Evolutionary conservation across 2,888 invertebrate genomes (phyloP).

Genomic region (Hoplodrina blanda): DNA sequence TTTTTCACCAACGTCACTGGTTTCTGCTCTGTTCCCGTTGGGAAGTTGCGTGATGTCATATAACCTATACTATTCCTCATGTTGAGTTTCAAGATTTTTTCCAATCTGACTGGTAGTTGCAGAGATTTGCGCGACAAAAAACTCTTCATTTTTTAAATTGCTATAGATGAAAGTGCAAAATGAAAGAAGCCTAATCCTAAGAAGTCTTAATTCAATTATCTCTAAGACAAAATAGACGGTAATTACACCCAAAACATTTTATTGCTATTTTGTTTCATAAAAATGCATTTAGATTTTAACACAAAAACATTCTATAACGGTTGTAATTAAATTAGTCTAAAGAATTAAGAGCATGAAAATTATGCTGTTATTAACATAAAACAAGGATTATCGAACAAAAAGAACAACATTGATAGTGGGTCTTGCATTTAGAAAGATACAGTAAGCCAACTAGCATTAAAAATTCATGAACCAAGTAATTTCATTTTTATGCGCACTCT

Average conservation of each 20-base stretch:
- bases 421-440: constrained; percentile 1
- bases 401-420: neutral
- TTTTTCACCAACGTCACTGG: no score
- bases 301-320: constrained; percentile 14
- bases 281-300: constrained; percentile 9
- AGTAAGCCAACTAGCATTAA: constrained; percentile 15
- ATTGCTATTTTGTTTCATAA: neutral
- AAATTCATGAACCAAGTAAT: constrained; percentile 22
- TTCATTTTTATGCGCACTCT: constrained; percentile 12
- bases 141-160: no score
- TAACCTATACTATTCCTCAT: no score
- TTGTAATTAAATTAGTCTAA: constrained; percentile 16
- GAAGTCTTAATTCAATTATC: no score
- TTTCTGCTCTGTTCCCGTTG: no score
- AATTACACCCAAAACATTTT: neutral
- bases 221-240: no score
- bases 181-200: no score
- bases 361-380: neutral
- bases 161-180: no score
- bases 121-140: no score
- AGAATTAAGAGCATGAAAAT: constrained; percentile 8
- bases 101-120: no score
- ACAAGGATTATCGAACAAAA: constrained; percentile 11
- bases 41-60: no score
- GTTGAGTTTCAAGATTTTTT: no score